Conservation (phyloP, 2,797 vertebrate species). For the Lepus townsendii region DNA sequence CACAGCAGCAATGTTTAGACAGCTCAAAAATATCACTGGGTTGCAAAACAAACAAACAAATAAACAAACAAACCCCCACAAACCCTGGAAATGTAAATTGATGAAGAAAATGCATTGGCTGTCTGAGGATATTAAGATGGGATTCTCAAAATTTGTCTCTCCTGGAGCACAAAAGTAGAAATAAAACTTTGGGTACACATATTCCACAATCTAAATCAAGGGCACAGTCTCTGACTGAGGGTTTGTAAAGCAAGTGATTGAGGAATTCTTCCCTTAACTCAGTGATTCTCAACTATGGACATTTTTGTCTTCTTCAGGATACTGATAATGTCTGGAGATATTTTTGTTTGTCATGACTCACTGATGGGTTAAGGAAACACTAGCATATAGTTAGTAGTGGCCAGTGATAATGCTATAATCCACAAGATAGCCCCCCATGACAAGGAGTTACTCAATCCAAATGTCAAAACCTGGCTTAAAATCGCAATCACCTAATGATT, state of each 20-base stretch:
- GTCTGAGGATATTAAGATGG: background rate
- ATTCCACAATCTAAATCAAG: background rate
- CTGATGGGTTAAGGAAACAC: background rate
- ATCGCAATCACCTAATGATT: background rate
- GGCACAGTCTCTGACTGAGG: accelerated
- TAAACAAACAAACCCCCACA: too few relatives aligned
- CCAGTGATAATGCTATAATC: background rate
- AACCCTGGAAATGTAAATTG: background rate
- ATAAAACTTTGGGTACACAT: background rate
- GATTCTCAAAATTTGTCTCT: background rate
- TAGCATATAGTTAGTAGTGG: background rate
- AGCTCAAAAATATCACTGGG: background rate
- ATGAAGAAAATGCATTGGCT: background rate
- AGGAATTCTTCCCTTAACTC: background rate
- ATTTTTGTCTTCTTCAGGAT: background rate
- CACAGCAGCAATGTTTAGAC: background rate
- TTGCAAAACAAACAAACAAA: background rate
- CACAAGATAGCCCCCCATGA: background rate
- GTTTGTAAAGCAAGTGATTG: background rate
- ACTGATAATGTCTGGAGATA: background rate
- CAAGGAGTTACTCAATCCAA: background rate
- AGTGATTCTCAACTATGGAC: background rate
- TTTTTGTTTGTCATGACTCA: background rate
- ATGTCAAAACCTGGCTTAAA: background rate
- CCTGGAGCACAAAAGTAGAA: background rate